Base-by-base conservation (phyloP, 2,888 invertebrate species). In the Caradrina clavipalpis region DNA sequence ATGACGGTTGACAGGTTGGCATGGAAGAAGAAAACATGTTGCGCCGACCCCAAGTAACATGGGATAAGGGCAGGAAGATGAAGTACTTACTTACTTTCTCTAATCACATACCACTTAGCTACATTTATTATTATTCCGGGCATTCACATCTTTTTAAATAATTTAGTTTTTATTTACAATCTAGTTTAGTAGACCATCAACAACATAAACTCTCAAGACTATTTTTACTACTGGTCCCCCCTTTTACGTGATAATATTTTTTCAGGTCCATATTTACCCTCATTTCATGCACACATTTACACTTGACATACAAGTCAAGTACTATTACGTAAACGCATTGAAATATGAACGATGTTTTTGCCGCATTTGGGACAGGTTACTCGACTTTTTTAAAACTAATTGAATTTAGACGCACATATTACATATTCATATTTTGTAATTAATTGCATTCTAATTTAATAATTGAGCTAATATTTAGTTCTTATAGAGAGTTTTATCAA, bases 351-450 rank as follows among this genome's bases (percentile, higher is more conserved):
- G 45, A 80, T 73, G 60, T 68, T 76, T n/a, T 72, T 63, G 21
- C 45, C 49, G 15, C 67, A 42, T 62, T 64, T 45, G 45, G 66
- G 69, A 69, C 50, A 71, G 73, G 13, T 75, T 76, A 82, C 80
- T 62, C 78, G 73, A 45, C 81, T 85, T 78, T 85, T 78, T 69
- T 54, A 60, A 50, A 66, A 68, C 62, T 72, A 74, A 62, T 60
- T 76, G 66, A 69, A 70, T 76, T 26, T 4, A 31, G 31, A 31
- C 7, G 7, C 7, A 31, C 31, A 5, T 31, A 5, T 31, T 7
- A 31, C 31, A 31, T 31, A 31, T 31, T 31, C 1, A 45, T 68
- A 47, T 69, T 55, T 31, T 63, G 13, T 42, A 19, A 26, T 22
- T 42, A 13, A 63, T 50, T 35, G 35, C 35, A 39, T 35, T 8